Evolutionary conservation across 2,797 vertebrate species (phyloP), one percentile per base, ranked within the genome.

Genomic region (Myripristis murdjan): DNA sequence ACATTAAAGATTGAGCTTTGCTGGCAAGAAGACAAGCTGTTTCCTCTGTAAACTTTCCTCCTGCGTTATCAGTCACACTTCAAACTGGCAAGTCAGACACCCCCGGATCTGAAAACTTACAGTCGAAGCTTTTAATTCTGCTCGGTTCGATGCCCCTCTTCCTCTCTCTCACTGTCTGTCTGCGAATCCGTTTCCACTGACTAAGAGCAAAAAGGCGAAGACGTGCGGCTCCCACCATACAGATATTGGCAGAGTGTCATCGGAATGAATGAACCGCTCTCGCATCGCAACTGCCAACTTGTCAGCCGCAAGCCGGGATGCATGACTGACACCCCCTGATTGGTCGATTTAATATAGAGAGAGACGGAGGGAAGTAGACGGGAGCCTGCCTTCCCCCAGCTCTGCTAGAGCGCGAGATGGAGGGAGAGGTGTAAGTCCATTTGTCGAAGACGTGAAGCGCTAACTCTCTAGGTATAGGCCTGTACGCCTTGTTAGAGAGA

Each of bases 201-300:
- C 83, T 87, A 77, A 79, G 82, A 87, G 83, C 68, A 79, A 75
- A 86, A 81, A 81, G 67, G 73, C 84, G 75, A 79, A 91, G 85
- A 83, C 68, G 69, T 77, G 85, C 83, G 23, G 78, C 84, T 88
- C 82, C 84, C 75, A 76, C 85, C 72, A 73, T 76, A 87, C 89
- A 92, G 91, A 93, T 95, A 95, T 95, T 90, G 94, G 94, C 93
- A 94, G 93, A 89, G 91, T 95, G 94, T 95, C 94, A 95, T 95
- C 91, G 82, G 89, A 94, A 94, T 93, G 93, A 94, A 95, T 95
- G 95, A 95, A 94, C 91, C 92, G 74, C 90, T 94, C 93, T 91
- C 85, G 90, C 92, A 92, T 93, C 77, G 89, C 86, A 94, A 86
- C 93, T 94, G 93, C 93, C 93, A 94, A 92, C 91, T 92, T 95